phyloP scores from a whole-genome alignment of 2,888 invertebrate species.

The Salticus scenicus region DNA sequence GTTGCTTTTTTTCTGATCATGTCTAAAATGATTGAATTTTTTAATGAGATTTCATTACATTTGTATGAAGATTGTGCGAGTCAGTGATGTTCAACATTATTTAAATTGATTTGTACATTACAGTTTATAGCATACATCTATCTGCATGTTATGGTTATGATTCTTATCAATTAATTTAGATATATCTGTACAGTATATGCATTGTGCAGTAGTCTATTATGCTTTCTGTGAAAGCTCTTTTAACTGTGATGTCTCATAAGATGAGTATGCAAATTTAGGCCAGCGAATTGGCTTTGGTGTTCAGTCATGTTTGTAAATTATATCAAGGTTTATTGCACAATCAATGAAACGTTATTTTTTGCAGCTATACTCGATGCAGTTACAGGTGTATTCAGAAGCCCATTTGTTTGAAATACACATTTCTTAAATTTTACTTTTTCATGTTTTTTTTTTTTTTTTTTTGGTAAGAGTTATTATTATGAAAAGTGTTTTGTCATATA shows the following conservation, averaged over 20 bases:
- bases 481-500: too few relatives aligned
- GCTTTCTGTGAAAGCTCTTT: slow-evolving; percentile 67
- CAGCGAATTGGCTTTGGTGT: slow-evolving; percentile 55
- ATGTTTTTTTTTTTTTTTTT: too few relatives aligned
- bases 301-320: slow-evolving; percentile 65
- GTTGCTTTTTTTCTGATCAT: too few relatives aligned
- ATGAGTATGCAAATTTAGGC: slow-evolving; percentile 43
- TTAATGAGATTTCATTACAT: too few relatives aligned
- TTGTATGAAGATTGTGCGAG: too few relatives aligned
- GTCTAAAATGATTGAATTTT: too few relatives aligned
- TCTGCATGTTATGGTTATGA: slow-evolving; percentile 5
- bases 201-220: slow-evolving; percentile 55
- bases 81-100: too few relatives aligned
- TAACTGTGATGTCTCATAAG: slow-evolving; percentile 65
- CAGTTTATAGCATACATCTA: background rate
- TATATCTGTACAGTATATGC: slow-evolving; percentile 49
- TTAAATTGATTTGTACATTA: background rate
- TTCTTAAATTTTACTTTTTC: background rate
- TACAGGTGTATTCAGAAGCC: slow-evolving; percentile 18
- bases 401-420: background rate
- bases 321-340: slow-evolving; percentile 61
- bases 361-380: slow-evolving; percentile 43
- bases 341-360: slow-evolving; percentile 61
- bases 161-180: slow-evolving; percentile 6
- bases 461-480: too few relatives aligned